Evolutionary conservation across 2,888 invertebrate genomes (phyloP).

Genomic region (Tetragnatha montana): DNA sequence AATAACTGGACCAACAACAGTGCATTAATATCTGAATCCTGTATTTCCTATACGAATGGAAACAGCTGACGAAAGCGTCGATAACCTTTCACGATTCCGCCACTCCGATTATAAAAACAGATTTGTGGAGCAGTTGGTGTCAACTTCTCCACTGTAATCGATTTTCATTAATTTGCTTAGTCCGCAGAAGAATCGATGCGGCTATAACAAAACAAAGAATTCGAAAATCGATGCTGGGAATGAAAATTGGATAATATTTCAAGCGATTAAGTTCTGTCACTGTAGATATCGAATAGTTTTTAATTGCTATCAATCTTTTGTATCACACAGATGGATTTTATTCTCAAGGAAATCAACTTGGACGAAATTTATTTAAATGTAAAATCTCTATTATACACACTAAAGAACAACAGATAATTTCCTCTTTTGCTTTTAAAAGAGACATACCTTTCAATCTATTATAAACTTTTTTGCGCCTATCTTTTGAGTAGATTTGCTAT

Average conservation of each 20-base stretch:
- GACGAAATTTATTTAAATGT: no score
- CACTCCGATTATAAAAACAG: neutral
- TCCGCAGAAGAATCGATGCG: neutral
- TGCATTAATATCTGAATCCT: neutral
- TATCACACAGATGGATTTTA: no score
- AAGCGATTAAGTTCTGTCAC: no score
- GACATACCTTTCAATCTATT: no score
- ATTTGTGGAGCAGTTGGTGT: neutral
- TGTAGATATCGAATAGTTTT: no score
- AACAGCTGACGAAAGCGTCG: neutral
- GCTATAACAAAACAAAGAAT: neutral
- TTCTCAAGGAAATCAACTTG: no score
- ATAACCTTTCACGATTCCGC: neutral
- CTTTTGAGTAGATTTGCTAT: no score
- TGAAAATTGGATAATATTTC: neutral
- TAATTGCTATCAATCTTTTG: no score
- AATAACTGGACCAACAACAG: neutral
- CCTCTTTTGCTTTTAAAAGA: no score
- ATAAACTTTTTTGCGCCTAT: no score
- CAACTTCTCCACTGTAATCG: neutral
- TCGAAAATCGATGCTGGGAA: neutral
- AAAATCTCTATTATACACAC: no score
- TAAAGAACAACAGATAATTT: no score
- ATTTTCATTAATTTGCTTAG: conserved; percentile 15
- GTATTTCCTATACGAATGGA: neutral